Evolutionary conservation across 2,888 invertebrate genomes (phyloP).

Genomic region (Sinhomidia bicolor): DNA sequence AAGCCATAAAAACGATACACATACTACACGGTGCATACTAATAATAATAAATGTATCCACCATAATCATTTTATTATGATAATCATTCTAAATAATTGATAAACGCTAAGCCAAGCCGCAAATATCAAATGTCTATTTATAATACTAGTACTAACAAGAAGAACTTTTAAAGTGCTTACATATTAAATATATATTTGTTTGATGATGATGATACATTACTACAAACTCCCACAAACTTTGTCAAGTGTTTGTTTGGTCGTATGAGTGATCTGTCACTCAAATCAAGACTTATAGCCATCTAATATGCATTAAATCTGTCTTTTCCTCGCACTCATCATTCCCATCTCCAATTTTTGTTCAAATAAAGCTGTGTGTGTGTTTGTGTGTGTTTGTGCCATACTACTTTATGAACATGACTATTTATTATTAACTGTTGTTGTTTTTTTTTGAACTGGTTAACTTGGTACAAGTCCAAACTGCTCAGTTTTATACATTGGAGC

Average conservation of each 20-base stretch:
- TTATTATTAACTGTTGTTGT: background rate
- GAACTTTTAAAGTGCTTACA: background rate
- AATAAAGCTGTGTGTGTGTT: background rate
- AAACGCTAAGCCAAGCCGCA: conserved; percentile 11
- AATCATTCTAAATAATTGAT: conserved; percentile 24
- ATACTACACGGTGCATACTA: background rate
- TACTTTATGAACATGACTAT: background rate
- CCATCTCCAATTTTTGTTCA: conserved; percentile 2
- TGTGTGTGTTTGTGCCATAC: no score
- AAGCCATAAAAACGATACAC: background rate
- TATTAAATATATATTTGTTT: no score
- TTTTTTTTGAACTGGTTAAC: conserved; percentile 1
- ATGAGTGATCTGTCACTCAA: conserved; percentile 45
- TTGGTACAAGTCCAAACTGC: conserved; percentile 43
- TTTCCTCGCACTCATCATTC: background rate
- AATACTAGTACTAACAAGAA: background rate
- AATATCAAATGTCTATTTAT: background rate
- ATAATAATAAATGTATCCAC: background rate
- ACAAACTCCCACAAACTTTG: background rate
- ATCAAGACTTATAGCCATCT: conserved; percentile 25
- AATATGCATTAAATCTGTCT: conserved; percentile 35
- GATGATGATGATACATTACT: no score
- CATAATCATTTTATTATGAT: conserved; percentile 36
- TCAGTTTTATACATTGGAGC: conserved; percentile 5
- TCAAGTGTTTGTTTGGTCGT: conserved; percentile 17